Evolutionary conservation across 2,113 vertebrate species (phyloP).

Genomic region (Mustela lutreola): DNA sequence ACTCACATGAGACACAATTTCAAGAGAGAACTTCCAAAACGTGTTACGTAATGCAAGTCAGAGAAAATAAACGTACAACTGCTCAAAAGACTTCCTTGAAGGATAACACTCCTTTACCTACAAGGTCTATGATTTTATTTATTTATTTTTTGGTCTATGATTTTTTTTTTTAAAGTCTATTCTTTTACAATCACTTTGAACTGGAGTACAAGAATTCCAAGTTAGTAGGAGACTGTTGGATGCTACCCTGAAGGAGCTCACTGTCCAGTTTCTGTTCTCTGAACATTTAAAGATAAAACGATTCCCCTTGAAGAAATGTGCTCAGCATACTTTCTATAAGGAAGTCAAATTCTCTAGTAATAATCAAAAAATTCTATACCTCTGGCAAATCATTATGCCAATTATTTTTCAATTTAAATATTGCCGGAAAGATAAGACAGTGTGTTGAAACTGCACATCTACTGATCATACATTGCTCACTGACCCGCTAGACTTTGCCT

Average conservation of each 20-base stretch:
- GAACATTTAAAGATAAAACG: slow-evolving; percentile 22
- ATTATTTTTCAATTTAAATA: background rate
- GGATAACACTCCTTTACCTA: background rate
- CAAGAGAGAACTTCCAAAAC: background rate
- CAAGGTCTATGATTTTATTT: background rate
- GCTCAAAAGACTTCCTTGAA: background rate
- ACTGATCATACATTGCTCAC: background rate
- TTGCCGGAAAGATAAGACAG: background rate
- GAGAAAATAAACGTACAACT: background rate
- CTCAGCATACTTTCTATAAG: background rate
- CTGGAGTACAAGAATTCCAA: background rate
- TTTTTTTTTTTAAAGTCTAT: background rate
- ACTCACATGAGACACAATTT: background rate
- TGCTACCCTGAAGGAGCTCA: background rate
- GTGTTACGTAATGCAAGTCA: background rate
- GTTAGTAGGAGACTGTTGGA: background rate
- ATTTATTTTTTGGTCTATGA: background rate
- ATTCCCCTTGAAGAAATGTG: background rate
- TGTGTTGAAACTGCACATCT: background rate
- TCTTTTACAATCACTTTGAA: slow-evolving; percentile 25
- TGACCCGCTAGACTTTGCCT: background rate
- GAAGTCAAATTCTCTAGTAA: slow-evolving; percentile 4
- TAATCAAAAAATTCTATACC: background rate
- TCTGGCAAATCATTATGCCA: background rate
- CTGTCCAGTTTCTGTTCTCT: background rate